Evolutionary conservation across 64 coral and sea anemone species (phyloP), one percentile per base, ranked within the genome.

Genomic region (Actinia equina): DNA sequence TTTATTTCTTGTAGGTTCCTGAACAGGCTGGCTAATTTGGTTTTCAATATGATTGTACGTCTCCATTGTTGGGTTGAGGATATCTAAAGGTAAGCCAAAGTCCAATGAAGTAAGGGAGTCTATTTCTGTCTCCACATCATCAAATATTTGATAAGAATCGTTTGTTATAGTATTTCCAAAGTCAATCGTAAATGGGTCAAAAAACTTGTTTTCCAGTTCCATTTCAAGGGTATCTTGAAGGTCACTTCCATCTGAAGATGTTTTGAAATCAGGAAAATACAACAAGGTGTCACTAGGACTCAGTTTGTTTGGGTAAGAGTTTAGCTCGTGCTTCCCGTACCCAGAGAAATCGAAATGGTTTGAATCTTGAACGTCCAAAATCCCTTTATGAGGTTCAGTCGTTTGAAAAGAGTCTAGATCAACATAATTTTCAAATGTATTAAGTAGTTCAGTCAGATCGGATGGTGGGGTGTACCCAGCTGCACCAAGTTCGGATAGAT

Each of bases 101-200:
- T 90, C 90, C 55, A 88, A 87, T 53, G 87, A 86, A 19, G 88
- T 49, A 17, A 93, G 77, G 10, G 91, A 76, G 4, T 90, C 85
- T 30, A 92, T 83, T 51, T 20, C 59, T 14, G 89, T 19, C 17
- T 91, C 94, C 20, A 79, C 19, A 1, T 90, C 84, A 13, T 26
- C 79, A 41, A 82, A 55, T 30, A 37, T 37, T 37, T 81, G 23
- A 58, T 86, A 74, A 11, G 88, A 59, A 52, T 70, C 64, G 59
- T 83, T 85, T 23, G 88, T 46, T 0, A 76, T 8, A 43, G 91
- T 85, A 53, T 91, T 85, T 26, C 87, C 83, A 55, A 88, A 96
- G 74, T 94, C 88, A 69, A 89, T 90, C 20, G 92, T 90, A 84
- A 71, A 93, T 15, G 94, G 91, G 57, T 96, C 88, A 67, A 89